Evolutionary conservation across 2,888 invertebrate species (phyloP), one percentile per base, ranked within the genome.

Genomic region (Parnassius glacialis): DNA sequence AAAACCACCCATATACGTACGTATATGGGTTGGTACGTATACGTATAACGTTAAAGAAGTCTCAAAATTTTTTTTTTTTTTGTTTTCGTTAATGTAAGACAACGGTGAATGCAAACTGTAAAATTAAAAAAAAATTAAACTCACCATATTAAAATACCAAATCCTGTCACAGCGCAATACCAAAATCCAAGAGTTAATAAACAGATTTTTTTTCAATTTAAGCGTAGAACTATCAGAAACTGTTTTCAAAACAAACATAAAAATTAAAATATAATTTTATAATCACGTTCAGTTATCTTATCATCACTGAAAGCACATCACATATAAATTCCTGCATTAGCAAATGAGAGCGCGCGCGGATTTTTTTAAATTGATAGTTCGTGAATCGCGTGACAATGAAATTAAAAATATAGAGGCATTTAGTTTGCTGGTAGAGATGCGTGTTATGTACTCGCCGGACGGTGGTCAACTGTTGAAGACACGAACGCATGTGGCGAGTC

Each of bases 391-490:
- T 78, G 77, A 75, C 68, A 64, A 62, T 61, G 65, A 63, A 62
- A 65, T 64, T 67, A 54, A 60, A 51, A 66, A 60, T 70, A 64
- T 66, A 67, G 68, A 59, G 34, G 20, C 67, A 64, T 48, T 13
- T 7, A 48, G 13, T 60, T 69, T 68, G 61, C 68, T 69, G 70
- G 65, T 66, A 70, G 65, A 69, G 68, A 70, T 55, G 80, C 88
- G 88, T 85, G 85, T 77, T 74, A 65, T 73, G 72, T 67, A 72
- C 75, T 74, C 79, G 85, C 81, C 85, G 89, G 90, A 84, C 90
- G 76, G 68, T 89, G 90, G 90, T 90, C 90, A 90, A 90, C 89
- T 89, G 85, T 65, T 65, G 65, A 73, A 69, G 70, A 73, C 75
- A 70, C 66, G 69, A 68, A 72, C 74, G 71, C 74, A 69, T 61